A percentile compares a stretch with the other conserved stretches of the same genome.
Conservation (phyloP, 2,797 vertebrate genomes). For the Peromyscus melanophrys region DNA sequence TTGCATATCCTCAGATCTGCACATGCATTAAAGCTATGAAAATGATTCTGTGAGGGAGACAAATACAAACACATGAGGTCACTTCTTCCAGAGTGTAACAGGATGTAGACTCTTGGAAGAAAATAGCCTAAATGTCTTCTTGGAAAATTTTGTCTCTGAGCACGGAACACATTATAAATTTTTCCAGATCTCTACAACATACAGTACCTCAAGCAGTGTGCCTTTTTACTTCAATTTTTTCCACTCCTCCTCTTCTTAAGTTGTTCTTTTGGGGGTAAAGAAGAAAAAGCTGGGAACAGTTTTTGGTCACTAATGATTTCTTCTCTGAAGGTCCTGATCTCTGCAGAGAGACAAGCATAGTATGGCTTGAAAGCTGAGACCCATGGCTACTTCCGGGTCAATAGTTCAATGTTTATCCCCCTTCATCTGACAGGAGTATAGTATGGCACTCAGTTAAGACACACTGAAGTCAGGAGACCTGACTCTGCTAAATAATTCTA, state of each 20-base stretch:
- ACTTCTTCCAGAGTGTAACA: constrained; percentile 87
- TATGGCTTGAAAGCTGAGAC: neutral
- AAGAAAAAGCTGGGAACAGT: neutral
- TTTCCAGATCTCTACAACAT: constrained; percentile 86
- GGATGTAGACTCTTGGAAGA: constrained; percentile 89
- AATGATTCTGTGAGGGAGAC: constrained; percentile 83
- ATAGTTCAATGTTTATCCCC: neutral
- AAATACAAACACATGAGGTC: constrained; percentile 91
- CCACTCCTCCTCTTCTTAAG: constrained; percentile 20
- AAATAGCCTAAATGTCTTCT: constrained; percentile 85
- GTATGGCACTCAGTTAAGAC: neutral
- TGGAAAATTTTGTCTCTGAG: constrained; percentile 88
- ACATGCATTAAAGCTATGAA: constrained; percentile 83
- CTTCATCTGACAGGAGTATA: neutral
- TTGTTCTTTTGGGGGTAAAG: constrained; percentile 44
- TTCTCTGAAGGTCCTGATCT: neutral
- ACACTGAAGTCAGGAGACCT: neutral
- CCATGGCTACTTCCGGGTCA: neutral
- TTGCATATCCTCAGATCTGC: constrained; percentile 80
- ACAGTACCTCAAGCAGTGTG: constrained; percentile 71
- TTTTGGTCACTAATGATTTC: constrained; percentile 52
- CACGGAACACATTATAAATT: constrained; percentile 84
- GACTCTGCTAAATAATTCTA: neutral
- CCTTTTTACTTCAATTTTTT: constrained; percentile 18
- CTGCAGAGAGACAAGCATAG: neutral